Percentiles rank a stretch among this genome's conserved stretches.
Evolutionary conservation across 35 echinoderm and acorn worm species (phyloP).

Genomic region (Anneissia japonica): DNA sequence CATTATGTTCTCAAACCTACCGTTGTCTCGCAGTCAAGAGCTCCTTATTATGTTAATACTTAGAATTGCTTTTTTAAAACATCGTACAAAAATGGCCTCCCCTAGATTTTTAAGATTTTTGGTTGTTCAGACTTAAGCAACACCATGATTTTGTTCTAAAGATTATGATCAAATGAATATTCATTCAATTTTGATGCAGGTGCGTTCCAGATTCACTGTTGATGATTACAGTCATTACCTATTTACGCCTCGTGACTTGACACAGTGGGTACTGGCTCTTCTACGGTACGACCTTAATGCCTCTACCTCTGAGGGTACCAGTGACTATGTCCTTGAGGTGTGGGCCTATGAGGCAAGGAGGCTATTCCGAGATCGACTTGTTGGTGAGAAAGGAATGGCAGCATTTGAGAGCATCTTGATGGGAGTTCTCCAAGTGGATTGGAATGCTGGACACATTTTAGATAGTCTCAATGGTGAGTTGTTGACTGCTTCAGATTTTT

Average conservation of each 20-base stretch:
- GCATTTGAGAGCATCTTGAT: constrained; percentile 80
- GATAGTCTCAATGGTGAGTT: constrained; percentile 63
- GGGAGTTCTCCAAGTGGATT: constrained; percentile 71
- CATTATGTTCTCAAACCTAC: no score
- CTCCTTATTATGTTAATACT: no score
- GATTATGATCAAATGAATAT: no score
- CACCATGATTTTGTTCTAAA: no score
- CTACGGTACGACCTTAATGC: constrained; percentile 85
- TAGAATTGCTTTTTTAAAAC: no score
- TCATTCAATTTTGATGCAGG: no score
- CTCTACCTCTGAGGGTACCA: constrained; percentile 58
- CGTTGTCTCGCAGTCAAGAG: no score
- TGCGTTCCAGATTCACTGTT: constrained; percentile 70
- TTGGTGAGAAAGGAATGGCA: constrained; percentile 61
- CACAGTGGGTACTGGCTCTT: constrained; percentile 84
- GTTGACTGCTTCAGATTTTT: no score
- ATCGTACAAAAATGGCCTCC: no score
- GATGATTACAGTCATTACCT: constrained; percentile 98
- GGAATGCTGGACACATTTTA: constrained; percentile 95
- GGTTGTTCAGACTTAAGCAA: no score
- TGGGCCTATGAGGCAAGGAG: constrained; percentile 88
- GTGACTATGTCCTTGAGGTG: constrained; percentile 82
- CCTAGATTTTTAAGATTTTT: no score
- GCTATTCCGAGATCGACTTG: constrained; percentile 80
- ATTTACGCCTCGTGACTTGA: constrained; percentile 91